Base-by-base conservation (phyloP, 2,113 vertebrate species). In the Perccottus glenii region DNA sequence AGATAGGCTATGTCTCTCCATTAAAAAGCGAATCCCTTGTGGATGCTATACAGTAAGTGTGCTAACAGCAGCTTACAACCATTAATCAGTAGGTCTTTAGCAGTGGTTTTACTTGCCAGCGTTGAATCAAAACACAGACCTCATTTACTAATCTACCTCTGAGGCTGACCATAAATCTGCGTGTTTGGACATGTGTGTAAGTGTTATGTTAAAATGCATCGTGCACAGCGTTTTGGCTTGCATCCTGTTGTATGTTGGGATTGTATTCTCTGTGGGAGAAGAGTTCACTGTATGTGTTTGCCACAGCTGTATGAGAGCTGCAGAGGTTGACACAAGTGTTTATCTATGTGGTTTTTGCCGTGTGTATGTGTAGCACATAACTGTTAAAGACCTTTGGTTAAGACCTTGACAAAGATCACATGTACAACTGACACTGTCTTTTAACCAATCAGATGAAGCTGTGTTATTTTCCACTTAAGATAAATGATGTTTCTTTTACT, bases 401-500 rank as follows among this genome's bases (percentile, higher is more conserved):
- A 58, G 66, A 12, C 53, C 38, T 53, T 47, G 49, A 52, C 68
- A 65, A 57, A 45, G 51, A 64, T 35, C 51, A 56, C 5, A 19
- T 77, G 70, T 59, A 9, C 9, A 1, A 36, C 48, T 1, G 56
- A 44, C 58, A 60, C 69, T 56, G 53, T 60, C 36, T 10, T 27
- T 35, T 46, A 73, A 60, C 69, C 51, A 40, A 42, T 69, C 60
- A 55, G 79, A 36, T 67, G 59, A 78, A 77, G 15, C 78, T 45
- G 14, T 80, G 77, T 77, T 60, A 78, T 88, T 84, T 86, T 79
- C 72, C 73, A 77, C 81, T 81, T 75, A 59, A 67, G 57, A 71
- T 79, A 60, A 71, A 82, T 52, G 36, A 19, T 43, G 12, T 16
- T 11, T 64, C 45, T 67, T 64, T 68, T 69, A 9, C 73, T 80